These are phyloP conservation scores for Pectinophora gossypiella DNA, from an alignment of 1,140 invertebrate genomes.

Conservation along the genomic window DNA sequence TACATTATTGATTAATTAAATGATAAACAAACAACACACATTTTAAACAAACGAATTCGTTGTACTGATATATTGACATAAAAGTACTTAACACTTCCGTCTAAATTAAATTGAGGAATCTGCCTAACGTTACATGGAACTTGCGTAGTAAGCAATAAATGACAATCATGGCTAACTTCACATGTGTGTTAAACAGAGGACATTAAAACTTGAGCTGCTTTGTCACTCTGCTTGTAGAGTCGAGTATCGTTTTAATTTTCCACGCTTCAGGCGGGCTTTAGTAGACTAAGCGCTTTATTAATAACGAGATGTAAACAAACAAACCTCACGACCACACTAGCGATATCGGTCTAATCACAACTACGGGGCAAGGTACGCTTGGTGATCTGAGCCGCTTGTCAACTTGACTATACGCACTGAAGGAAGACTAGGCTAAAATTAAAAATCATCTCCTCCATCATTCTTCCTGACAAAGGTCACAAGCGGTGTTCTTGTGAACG, in stretches of 20 bases:
- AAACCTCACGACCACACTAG: conserved; percentile 5
- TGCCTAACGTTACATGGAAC: too few relatives aligned
- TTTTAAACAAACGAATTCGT: too few relatives aligned
- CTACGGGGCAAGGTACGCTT: conserved; percentile 44
- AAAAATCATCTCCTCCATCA: not conserved
- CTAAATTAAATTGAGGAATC: too few relatives aligned
- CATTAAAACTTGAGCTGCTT: conserved; percentile 31
- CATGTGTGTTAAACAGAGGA: not conserved
- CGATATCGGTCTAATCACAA: conserved; percentile 28
- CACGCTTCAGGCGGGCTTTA: conserved; percentile 37
- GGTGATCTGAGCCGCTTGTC: conserved; percentile 29
- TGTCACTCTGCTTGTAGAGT: conserved; percentile 47
- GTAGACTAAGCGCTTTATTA: conserved; percentile 45
- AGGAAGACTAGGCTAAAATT: conserved; percentile 14
- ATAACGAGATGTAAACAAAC: conserved; percentile 16
- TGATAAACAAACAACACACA: too few relatives aligned
- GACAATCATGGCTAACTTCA: too few relatives aligned
- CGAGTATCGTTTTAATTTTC: conserved; percentile 30
- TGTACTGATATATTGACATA: too few relatives aligned
- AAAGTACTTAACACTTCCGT: too few relatives aligned
- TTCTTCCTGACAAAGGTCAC: too few relatives aligned
- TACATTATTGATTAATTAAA: too few relatives aligned
- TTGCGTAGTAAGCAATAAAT: too few relatives aligned
- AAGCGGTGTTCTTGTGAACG: too few relatives aligned
- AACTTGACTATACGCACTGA: conserved; percentile 25